Percentiles rank a stretch among this genome's conserved stretches.
Evolutionary conservation across 2,797 vertebrate species (phyloP).

Genomic region (Ptychobarbus kaznakovi): DNA sequence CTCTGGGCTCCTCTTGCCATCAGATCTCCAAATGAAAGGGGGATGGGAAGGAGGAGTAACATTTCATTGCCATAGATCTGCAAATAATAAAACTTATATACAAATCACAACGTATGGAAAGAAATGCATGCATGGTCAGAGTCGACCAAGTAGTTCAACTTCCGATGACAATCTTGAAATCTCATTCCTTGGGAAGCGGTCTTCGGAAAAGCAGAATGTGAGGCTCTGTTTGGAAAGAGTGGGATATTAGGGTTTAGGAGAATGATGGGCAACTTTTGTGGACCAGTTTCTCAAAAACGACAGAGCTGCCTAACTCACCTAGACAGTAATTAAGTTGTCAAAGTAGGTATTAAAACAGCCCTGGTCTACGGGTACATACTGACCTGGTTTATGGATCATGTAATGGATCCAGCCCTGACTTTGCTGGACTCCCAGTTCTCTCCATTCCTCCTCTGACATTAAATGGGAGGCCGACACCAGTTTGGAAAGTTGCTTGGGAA

Average conservation of each 20-base stretch:
- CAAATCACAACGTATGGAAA: constrained; percentile 67
- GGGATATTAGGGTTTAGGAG: background rate
- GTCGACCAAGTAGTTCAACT: constrained; percentile 55
- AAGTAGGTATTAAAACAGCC: background rate
- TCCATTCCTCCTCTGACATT: constrained; percentile 84
- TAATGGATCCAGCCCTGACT: constrained; percentile 85
- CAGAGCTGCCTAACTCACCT: background rate
- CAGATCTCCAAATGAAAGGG: constrained; percentile 41
- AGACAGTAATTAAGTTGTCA: background rate
- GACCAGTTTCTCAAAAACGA: background rate
- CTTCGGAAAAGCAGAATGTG: constrained; percentile 84
- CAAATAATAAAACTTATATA: constrained; percentile 64
- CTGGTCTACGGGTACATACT: constrained; percentile 12
- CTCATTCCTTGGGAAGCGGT: constrained; percentile 78
- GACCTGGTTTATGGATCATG: constrained; percentile 85
- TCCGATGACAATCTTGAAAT: constrained; percentile 37
- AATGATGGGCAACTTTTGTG: background rate
- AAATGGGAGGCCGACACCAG: constrained; percentile 80
- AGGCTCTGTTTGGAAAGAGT: constrained; percentile 73
- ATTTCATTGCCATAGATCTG: constrained; percentile 61
- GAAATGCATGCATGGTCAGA: constrained; percentile 55
- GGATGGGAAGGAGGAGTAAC: constrained; percentile 52
- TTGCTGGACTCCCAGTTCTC: constrained; percentile 81
- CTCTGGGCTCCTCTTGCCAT: background rate
- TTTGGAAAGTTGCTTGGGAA: constrained; percentile 82